Evolutionary conservation across 2,113 vertebrate genomes (phyloP).

Genomic region (Psammodynastes pulverulentus): DNA sequence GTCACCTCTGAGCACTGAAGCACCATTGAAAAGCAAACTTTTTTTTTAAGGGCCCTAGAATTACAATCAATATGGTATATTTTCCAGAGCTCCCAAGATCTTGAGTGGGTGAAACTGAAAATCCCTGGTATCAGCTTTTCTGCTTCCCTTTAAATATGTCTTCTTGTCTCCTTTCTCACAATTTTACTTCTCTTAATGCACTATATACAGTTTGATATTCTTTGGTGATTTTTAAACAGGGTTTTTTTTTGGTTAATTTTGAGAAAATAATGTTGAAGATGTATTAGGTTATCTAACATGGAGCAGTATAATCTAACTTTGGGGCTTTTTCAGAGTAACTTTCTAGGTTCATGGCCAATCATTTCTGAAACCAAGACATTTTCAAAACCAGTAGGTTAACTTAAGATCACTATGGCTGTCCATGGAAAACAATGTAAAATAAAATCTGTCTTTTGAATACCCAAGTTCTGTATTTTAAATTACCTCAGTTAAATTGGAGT

Average conservation of each 20-base stretch:
- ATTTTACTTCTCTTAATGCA: neutral
- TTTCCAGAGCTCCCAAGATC: neutral
- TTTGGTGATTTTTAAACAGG: neutral
- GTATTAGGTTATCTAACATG: neutral
- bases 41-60: neutral
- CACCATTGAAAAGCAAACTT: neutral
- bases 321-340: neutral
- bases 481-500: neutral
- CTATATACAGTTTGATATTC: neutral
- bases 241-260: neutral
- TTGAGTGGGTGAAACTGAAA: neutral
- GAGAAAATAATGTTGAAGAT: neutral
- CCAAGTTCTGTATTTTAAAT: neutral
- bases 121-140: conserved; percentile 21
- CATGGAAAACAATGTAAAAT: neutral
- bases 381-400: neutral
- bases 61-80: neutral
- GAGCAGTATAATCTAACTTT: neutral
- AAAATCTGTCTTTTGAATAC: neutral
- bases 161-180: neutral
- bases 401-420: neutral
- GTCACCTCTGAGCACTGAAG: neutral
- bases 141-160: conserved; percentile 14
- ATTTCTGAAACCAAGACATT: neutral
- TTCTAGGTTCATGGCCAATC: neutral